These are phyloP conservation scores for Solen grandis DNA, from an alignment of 1,140 invertebrate genomes.

Conservation along the genomic window DNA sequence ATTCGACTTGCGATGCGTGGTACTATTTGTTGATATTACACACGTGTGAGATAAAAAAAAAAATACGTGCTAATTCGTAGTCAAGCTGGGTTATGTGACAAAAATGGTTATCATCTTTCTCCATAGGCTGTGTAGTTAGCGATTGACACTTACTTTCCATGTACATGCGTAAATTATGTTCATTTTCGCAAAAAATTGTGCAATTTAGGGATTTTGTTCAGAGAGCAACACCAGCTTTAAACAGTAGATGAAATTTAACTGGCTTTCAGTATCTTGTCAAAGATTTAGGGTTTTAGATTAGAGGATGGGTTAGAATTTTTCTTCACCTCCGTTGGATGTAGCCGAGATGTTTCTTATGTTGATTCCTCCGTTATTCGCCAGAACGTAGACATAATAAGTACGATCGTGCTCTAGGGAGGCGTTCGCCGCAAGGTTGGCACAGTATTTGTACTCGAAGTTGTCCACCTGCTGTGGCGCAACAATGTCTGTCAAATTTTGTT, in stretches of 20 bases:
- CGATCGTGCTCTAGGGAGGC: constrained; percentile 21
- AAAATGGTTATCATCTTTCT: no score
- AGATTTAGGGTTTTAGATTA: no score
- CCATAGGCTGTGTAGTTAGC: no score
- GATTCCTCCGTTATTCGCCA: constrained; percentile 48
- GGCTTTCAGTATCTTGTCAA: no score
- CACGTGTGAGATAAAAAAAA: no score
- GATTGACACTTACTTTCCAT: no score
- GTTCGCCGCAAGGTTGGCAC: constrained; percentile 1
- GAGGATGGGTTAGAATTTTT: neutral
- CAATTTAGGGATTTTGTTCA: neutral
- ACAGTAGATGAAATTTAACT: neutral
- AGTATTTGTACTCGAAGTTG: neutral
- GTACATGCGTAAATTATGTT: neutral
- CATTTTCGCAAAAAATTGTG: neutral
- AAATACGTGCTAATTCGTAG: no score
- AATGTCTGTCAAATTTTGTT: constrained; percentile 21
- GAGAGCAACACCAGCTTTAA: neutral
- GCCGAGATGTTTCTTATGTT: constrained; percentile 28
- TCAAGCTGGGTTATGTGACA: no score
- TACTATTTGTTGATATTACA: no score
- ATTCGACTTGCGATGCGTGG: no score
- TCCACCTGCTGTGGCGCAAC: constrained; percentile 10
- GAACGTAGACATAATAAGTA: constrained; percentile 37
- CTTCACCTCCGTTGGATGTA: constrained; percentile 51